Percentiles rank a stretch among this genome's conserved stretches.
phyloP scores from a whole-genome alignment of 1,140 invertebrate species.

The Bombyx mandarina region DNA sequence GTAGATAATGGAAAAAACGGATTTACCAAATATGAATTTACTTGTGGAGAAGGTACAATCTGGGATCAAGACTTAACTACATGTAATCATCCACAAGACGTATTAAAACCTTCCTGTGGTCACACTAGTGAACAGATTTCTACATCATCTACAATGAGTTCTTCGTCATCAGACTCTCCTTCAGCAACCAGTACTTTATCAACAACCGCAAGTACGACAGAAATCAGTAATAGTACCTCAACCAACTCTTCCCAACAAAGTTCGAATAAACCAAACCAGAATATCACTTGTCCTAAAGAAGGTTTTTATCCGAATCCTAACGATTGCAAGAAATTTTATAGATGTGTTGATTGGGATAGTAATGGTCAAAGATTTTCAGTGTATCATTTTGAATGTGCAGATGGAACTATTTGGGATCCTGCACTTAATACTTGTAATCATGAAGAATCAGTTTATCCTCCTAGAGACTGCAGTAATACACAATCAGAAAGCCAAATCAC shows the following conservation, averaged over 20 bases:
- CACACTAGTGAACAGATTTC: slow-evolving; percentile 11
- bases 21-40: slow-evolving; percentile 73
- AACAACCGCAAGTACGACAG: slow-evolving; percentile 17
- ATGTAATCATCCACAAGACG: slow-evolving; percentile 67
- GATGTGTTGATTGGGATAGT: slow-evolving; percentile 79
- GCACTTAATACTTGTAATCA: slow-evolving; percentile 69
- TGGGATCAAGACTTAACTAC: slow-evolving; percentile 72
- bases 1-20: slow-evolving; percentile 76
- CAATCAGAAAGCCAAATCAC: slow-evolving; percentile 35
- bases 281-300: slow-evolving; percentile 60
- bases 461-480: slow-evolving; percentile 46
- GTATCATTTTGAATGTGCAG: slow-evolving; percentile 75
- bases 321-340: slow-evolving; percentile 80
- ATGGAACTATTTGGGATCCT: slow-evolving; percentile 76
- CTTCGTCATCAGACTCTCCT: slow-evolving; percentile 1
- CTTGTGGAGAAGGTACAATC: slow-evolving; percentile 74
- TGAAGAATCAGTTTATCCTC: slow-evolving; percentile 64
- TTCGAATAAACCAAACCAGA: slow-evolving; percentile 33
- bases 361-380: slow-evolving; percentile 72
- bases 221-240: slow-evolving; percentile 21
- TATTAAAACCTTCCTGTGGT: slow-evolving; percentile 44
- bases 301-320: slow-evolving; percentile 78
- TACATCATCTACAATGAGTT: slow-evolving; percentile 4
- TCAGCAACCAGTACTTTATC: slow-evolving; percentile 9
- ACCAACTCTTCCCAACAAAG: slow-evolving; percentile 24